Percentiles rank a stretch among this genome's conserved stretches.
phyloP scores from a whole-genome alignment of 2,113 vertebrate genomes.

The Ptyas mucosa region DNA sequence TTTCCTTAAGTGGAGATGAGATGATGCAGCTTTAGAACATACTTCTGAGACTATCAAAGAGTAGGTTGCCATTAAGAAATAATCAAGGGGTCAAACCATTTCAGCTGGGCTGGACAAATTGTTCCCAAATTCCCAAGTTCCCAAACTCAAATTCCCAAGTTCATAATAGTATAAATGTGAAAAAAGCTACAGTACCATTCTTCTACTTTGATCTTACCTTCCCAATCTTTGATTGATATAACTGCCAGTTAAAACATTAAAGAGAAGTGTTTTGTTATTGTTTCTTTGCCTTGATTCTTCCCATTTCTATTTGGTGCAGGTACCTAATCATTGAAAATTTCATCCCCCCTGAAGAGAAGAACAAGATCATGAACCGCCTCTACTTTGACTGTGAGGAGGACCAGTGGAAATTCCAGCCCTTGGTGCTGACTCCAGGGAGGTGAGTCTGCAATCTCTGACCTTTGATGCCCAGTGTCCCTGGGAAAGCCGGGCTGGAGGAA shows the following conservation, averaged over 20 bases:
- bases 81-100: neutral
- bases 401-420: slow-evolving; percentile 88
- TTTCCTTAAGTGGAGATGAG: neutral
- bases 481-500: neutral
- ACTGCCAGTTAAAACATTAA: neutral
- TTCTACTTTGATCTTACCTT: neutral
- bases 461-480: neutral
- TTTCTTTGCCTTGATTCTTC: accelerated
- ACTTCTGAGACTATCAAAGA: neutral
- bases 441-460: neutral
- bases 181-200: neutral
- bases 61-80: neutral
- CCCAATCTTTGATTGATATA: neutral
- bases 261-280: neutral
- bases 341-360: slow-evolving; percentile 93
- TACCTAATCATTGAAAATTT: slow-evolving; percentile 96
- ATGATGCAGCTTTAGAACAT: neutral
- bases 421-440: slow-evolving; percentile 78
- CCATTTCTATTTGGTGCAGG: slow-evolving; percentile 61
- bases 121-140: neutral
- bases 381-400: slow-evolving; percentile 91
- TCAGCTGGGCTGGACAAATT: neutral
- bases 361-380: slow-evolving; percentile 93
- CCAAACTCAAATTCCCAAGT: neutral
- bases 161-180: neutral